Base-by-base conservation (phyloP, 2,888 invertebrate genomes). In the Clitarchus hookeri region DNA sequence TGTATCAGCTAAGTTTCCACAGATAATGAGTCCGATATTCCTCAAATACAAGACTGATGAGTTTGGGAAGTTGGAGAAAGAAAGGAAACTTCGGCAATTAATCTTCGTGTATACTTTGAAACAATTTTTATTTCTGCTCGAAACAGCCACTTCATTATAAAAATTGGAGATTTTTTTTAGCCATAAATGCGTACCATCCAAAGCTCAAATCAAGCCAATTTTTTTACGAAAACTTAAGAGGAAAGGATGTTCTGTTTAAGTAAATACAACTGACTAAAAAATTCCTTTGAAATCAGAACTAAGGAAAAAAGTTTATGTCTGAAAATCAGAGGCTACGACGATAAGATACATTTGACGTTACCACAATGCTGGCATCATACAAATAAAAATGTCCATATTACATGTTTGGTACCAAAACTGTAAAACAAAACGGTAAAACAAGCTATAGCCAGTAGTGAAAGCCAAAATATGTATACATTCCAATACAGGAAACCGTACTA, bases 1-100 rank as follows among this genome's bases (percentile, higher is more conserved):
- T 16, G 8, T 6, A 65, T n/a, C 8, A 8, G 65, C 8, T 8
- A 65, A 16, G 65, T 65, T 65, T 65, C n/a, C 65, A 65, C 65
- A 65, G 65, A 65, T 65, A 65, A 65, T 65, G 19, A 65, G 8
- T 12, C 11, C 8, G 65, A n/a, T 65, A 19, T 65, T 65, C 65
- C n/a, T 65, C 65, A 65, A 65, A 65, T 65, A 65, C 11, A 65
- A 65, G 65, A 16, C n/a, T 65, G 65, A 65, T 65, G 65, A 65
- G 23, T 65, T 65, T 65, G 65, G 23, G 6, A 65, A 65, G 65
- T 65, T 65, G 23, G 19, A 65, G n/a, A 65, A 65, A n/a, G 65
- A 65, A 65, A n/a, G n/a, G 65, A 65, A 65, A 65, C 65, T 65
- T 65, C 6, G n/a, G 65, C n/a, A 65, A 65, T 65, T 65, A 65